phyloP scores from a whole-genome alignment of 2,113 vertebrate species.

The Aramus guarauna region DNA sequence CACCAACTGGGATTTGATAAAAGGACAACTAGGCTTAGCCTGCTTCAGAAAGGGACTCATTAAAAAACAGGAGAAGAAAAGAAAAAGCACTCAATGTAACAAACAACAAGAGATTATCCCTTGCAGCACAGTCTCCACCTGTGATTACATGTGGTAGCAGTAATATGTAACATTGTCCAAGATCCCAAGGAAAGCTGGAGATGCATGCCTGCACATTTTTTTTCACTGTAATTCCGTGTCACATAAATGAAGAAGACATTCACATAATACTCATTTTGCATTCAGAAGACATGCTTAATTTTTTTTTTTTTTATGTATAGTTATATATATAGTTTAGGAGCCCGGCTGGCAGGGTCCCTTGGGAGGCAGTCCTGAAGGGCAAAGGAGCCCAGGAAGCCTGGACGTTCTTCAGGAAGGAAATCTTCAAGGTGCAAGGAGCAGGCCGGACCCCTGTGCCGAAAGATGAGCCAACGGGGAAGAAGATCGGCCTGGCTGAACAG shows the following conservation, averaged over 20 bases:
- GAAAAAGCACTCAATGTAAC: constrained; percentile 25
- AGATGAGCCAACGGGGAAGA: no score
- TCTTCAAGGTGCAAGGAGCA: no score
- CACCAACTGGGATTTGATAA: constrained; percentile 54
- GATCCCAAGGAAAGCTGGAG: not conserved
- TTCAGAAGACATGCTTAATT: not conserved
- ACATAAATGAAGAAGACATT: not conserved
- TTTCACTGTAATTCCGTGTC: not conserved
- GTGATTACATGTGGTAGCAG: not conserved
- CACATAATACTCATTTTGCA: not conserved
- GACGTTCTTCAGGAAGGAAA: no score
- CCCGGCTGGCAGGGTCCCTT: no score
- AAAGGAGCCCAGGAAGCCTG: no score
- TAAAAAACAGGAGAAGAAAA: constrained; percentile 18
- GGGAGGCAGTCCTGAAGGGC: no score
- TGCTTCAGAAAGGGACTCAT: constrained; percentile 24
- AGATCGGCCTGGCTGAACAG: no score
- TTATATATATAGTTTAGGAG: not conserved
- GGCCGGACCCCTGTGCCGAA: no score
- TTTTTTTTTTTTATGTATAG: not conserved
- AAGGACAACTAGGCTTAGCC: constrained; percentile 42
- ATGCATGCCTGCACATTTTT: not conserved
- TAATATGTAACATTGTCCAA: not conserved
- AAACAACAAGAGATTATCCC: constrained; percentile 44
- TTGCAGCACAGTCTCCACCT: not conserved